phyloP scores from a whole-genome alignment of 2,113 vertebrate species.

The Istiophorus platypterus region DNA sequence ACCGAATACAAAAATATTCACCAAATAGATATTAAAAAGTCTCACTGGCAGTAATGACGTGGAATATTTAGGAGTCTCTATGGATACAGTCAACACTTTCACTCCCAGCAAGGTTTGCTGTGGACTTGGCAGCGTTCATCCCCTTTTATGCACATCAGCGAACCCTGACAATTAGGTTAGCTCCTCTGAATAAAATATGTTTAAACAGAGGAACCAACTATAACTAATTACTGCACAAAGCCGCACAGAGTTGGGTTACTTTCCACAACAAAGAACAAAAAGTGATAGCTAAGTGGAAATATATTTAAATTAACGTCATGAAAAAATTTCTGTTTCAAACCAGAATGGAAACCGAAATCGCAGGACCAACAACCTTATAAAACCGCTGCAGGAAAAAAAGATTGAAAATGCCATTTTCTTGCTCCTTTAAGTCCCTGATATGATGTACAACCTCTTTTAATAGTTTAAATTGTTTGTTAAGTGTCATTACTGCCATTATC shows the following conservation, averaged over 20 bases:
- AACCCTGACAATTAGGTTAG: background rate
- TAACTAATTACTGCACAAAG: background rate
- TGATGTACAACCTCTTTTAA: background rate
- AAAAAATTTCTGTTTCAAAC: background rate
- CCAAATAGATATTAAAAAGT: conserved; percentile 48
- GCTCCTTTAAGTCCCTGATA: background rate
- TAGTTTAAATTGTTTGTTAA: background rate
- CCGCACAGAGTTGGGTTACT: background rate
- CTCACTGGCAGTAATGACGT: background rate
- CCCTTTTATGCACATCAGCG: background rate
- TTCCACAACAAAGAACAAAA: background rate
- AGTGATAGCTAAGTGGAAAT: background rate
- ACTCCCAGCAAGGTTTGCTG: background rate
- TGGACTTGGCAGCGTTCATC: background rate
- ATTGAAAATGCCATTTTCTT: background rate
- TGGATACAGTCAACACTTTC: conserved; percentile 4
- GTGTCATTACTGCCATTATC: background rate
- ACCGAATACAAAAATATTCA: conserved; percentile 2
- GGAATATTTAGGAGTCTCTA: conserved; percentile 17
- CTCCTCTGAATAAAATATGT: background rate
- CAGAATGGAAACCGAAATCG: too few species aligned
- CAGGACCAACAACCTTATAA: too few species aligned
- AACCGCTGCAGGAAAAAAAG: too few species aligned
- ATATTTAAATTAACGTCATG: background rate
- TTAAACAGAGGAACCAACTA: background rate